Base-by-base conservation (phyloP, 2,113 vertebrate genomes). In the Malurus melanocephalus region DNA sequence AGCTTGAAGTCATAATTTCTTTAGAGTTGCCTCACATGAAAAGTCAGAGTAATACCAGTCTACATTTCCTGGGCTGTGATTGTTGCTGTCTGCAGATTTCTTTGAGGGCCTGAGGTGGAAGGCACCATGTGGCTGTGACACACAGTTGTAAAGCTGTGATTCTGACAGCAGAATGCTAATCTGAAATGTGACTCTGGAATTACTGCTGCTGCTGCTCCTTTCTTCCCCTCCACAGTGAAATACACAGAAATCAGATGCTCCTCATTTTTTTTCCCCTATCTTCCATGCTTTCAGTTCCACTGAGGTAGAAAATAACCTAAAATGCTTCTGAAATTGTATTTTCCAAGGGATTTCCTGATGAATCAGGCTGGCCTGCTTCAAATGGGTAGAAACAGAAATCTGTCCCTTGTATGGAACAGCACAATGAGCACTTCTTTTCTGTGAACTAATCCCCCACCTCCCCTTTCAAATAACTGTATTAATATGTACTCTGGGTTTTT, bases 281-380 rank as follows among this genome's bases (percentile, higher is more conserved):
- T 91, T 30, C 51, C 42, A 62, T 92, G 51, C 57, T 90, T 49
- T 79, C 68, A 51, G 66, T 88, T 93, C 71, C 52, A 90, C 57
- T 86, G 88, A 92, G 74, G 72, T 59, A 94, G 93, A 93, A 94
- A 94, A 89, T 88, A 88, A 86, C 73, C 40, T 94, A 64, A 86
- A 93, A 94, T 81, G 42, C 76, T 94, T 85, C 89, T 90, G 81
- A 94, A 92, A 82, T 92, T 69, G 73, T 72, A 89, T 95, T 96
- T 96, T 94, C 66, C 91, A 76, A 89, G 74, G 93, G 93, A 93
- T 86, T 88, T 91, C 87, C 89, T 80, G 89, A 71, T 89, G 40
- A 28, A 76, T 74, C 38, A 80, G 42, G 64, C 16, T 59, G 26
- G 42, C 19, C 18, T 84, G 22, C 33, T 52, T 87, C 49, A 81